A percentile compares a stretch with the other conserved stretches of the same genome.
phyloP scores from a whole-genome alignment of 2,797 vertebrate species.

The Sternarchorhynchus goeldii region DNA sequence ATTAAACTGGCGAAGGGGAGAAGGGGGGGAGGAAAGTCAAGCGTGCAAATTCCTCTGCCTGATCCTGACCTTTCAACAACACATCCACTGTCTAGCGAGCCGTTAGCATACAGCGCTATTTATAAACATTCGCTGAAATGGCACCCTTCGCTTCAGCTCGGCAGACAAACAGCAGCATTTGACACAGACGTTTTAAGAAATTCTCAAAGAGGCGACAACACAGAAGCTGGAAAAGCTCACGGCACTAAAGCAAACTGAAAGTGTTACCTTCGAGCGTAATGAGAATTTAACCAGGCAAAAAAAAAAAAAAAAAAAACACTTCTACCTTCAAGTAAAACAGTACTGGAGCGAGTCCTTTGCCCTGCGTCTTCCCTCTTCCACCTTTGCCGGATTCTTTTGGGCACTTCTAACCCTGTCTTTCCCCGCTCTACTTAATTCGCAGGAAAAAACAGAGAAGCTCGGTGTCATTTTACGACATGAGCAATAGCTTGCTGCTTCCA shows the following conservation, averaged over 20 bases:
- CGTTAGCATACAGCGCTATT: slow-evolving; percentile 66
- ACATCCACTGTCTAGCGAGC: slow-evolving; percentile 36
- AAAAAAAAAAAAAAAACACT: not conserved
- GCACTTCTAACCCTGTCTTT: slow-evolving; percentile 70
- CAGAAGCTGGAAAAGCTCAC: not conserved
- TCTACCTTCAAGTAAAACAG: slow-evolving; percentile 42
- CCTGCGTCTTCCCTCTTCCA: slow-evolving; percentile 29
- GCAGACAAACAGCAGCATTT: too few species aligned
- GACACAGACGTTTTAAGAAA: not conserved
- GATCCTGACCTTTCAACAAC: slow-evolving; percentile 22
- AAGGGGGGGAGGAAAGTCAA: slow-evolving; percentile 4
- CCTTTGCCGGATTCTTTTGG: slow-evolving; percentile 60
- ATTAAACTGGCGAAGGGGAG: slow-evolving; percentile 5
- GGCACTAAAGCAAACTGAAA: not conserved
- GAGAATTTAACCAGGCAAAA: not conserved
- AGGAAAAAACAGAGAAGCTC: slow-evolving; percentile 71
- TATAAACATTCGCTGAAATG: slow-evolving; percentile 63
- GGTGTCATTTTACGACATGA: slow-evolving; percentile 73
- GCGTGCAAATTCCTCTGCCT: slow-evolving; percentile 17
- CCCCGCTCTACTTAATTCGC: slow-evolving; percentile 71
- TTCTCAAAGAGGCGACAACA: not conserved
- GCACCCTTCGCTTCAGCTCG: too few species aligned
- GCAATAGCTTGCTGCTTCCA: slow-evolving; percentile 65
- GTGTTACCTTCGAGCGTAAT: not conserved
- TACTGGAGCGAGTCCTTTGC: slow-evolving; percentile 4